Evolutionary conservation across 2,888 invertebrate genomes (phyloP), one percentile per base, ranked within the genome.

Genomic region (Pemphredon lugubris): DNA sequence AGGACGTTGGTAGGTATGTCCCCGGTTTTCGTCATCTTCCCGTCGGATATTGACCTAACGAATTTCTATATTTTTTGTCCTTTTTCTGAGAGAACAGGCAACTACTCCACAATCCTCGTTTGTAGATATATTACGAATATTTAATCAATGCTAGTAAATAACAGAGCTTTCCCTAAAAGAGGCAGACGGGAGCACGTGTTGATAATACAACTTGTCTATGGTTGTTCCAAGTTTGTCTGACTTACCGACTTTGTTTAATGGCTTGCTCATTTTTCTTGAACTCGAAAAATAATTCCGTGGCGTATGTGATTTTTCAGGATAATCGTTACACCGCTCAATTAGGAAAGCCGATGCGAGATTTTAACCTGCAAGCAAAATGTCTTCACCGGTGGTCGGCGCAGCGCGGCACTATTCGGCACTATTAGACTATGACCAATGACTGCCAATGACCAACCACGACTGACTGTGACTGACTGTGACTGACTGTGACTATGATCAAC

Each of bases 161-260:
- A 16, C 13, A n/a, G n/a, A n/a, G n/a, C n/a, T n/a, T n/a, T n/a
- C n/a, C n/a, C n/a, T n/a, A n/a, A n/a, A n/a, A n/a, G n/a, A n/a
- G n/a, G n/a, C n/a, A n/a, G n/a, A n/a, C n/a, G n/a, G n/a, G 47
- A 70, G 53, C 66, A 75, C 73, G 60, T 75, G 58, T 53, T 9
- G 0, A 6, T 23, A 2, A 21, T 45, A 13, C 2, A 4, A 47
- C 32, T 14, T n/a, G n/a, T 39, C 32, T 30, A 4, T 1, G n/a
- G 16, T 20, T 7, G 2, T 21, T 18, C 2, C 42, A 4, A 0
- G n/a, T 14, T 20, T 7, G 2, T 21, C 14, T 2, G 42, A 90
- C 91, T 90, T 85, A 91, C 92, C 91, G 79, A 92, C 90, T 91
- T 91, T 92, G 78, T 88, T 90, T 23, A 88, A 75, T 51, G 90